Percentiles rank a stretch among this genome's conserved stretches.
phyloP scores from a whole-genome alignment of 2,888 invertebrate species.

The Halictus ligatus region DNA sequence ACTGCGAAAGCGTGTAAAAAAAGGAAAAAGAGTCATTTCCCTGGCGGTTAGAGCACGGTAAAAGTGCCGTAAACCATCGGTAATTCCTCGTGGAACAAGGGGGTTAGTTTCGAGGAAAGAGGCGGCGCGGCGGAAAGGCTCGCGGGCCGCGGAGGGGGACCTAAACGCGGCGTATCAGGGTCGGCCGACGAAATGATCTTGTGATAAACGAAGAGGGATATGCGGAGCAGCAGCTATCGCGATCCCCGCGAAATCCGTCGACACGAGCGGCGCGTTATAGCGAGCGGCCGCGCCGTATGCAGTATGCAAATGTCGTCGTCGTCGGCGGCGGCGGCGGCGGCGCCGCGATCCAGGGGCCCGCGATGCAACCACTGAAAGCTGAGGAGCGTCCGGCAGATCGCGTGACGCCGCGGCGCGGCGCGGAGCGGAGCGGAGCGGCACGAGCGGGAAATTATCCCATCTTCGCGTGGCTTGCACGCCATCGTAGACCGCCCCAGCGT shows the following conservation, averaged over 20 bases:
- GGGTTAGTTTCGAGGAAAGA: background rate
- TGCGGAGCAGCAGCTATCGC: slow-evolving; percentile 38
- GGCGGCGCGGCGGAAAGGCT: slow-evolving; percentile 8
- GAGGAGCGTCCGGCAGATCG: slow-evolving; percentile 66
- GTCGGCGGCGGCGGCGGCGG: slow-evolving; percentile 9
- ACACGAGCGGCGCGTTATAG: slow-evolving; percentile 50
- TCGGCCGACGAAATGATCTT: slow-evolving; percentile 37
- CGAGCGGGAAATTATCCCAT: slow-evolving; percentile 78
- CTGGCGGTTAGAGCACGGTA: background rate
- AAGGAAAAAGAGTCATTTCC: background rate
- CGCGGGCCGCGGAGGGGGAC: slow-evolving; percentile 19
- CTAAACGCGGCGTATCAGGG: slow-evolving; percentile 37
- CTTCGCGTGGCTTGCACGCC: slow-evolving; percentile 62
- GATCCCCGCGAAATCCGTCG: slow-evolving; percentile 51
- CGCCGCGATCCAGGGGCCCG: background rate
- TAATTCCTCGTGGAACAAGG: background rate
- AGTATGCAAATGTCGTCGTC: slow-evolving; percentile 65
- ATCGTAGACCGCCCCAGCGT: slow-evolving; percentile 53
- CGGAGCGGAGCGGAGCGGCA: slow-evolving; percentile 68
- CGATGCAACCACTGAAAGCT: slow-evolving; percentile 35
- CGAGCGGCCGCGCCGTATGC: slow-evolving; percentile 35
- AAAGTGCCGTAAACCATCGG: background rate
- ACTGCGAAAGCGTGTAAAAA: background rate
- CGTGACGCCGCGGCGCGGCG: slow-evolving; percentile 71
- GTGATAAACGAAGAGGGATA: slow-evolving; percentile 51